These are phyloP conservation scores for Hydrophis major DNA, from an alignment of 2,797 vertebrate genomes.

Conservation along the genomic window DNA sequence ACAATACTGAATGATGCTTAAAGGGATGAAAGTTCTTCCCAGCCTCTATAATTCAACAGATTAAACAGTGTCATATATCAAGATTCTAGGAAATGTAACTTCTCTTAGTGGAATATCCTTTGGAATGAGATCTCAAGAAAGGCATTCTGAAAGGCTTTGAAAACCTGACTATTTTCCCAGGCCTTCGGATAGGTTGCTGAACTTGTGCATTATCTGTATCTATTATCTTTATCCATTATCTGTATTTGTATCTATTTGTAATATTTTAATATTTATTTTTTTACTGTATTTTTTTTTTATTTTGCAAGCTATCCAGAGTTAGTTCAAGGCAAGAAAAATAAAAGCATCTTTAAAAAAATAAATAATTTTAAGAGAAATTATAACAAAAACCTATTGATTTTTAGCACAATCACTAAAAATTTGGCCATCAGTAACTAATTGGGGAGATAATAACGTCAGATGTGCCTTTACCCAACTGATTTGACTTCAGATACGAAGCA, in stretches of 20 bases:
- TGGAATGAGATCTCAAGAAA: not conserved
- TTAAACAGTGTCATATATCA: not conserved
- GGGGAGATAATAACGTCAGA: not conserved
- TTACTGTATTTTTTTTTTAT: not conserved
- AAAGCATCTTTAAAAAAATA: not conserved
- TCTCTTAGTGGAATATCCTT: not conserved
- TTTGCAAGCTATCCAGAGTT: not conserved
- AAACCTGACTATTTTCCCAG: not conserved
- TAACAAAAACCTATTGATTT: not conserved
- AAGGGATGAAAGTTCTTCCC: not conserved
- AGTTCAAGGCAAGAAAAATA: not conserved
- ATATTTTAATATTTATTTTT: not conserved
- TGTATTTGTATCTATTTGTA: not conserved
- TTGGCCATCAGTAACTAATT: not conserved
- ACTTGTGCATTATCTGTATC: not conserved
- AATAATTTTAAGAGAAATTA: not conserved
- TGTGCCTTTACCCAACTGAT: not conserved
- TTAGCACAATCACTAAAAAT: not conserved
- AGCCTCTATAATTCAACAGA: not conserved
- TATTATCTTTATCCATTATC: not conserved
- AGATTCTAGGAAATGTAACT: not conserved
- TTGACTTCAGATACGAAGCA: not conserved
- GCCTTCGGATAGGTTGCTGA: not conserved
- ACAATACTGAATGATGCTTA: not conserved
- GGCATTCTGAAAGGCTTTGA: not conserved